phyloP scores from a whole-genome alignment of 2,888 invertebrate species.

The Drosophila bunnanda region DNA sequence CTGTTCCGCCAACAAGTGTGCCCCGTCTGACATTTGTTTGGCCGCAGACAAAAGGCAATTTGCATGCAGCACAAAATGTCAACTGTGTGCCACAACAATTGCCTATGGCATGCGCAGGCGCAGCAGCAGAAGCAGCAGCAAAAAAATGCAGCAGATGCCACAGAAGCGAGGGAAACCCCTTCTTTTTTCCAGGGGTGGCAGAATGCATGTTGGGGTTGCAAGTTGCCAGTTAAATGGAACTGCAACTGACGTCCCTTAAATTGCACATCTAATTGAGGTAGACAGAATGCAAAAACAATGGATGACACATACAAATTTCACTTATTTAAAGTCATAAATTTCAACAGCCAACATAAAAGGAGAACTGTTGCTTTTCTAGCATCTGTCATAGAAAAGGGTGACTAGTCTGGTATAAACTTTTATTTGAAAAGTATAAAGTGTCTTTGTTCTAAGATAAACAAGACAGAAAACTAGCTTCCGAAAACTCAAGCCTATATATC shows the following conservation, averaged over 20 bases:
- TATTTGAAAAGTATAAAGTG: neutral
- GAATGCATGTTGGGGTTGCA: slow-evolving; percentile 38
- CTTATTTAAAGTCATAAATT: neutral
- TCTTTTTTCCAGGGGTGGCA: slow-evolving; percentile 30
- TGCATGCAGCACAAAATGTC: slow-evolving; percentile 57
- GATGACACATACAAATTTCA: neutral
- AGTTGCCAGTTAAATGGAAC: slow-evolving; percentile 4
- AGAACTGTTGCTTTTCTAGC: slow-evolving; percentile 9
- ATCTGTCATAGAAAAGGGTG: neutral
- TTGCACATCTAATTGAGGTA: slow-evolving; percentile 20
- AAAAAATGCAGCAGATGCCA: slow-evolving; percentile 33
- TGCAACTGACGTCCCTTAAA: slow-evolving; percentile 40
- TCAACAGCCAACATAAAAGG: neutral
- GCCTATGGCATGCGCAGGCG: slow-evolving; percentile 51
- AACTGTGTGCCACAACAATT: slow-evolving; percentile 54
- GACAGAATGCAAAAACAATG: slow-evolving; percentile 13
- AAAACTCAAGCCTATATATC: no score
- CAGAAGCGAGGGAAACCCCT: slow-evolving; percentile 29
- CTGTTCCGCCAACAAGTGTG: slow-evolving; percentile 51
- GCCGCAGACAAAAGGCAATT: slow-evolving; percentile 54
- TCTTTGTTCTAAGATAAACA: no score
- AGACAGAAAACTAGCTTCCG: no score
- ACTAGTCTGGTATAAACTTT: neutral
- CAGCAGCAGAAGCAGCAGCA: slow-evolving; percentile 18
- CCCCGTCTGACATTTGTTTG: slow-evolving; percentile 42